Base-by-base conservation (phyloP, 2,797 vertebrate genomes). In the Oreonectes daqikongensis region DNA sequence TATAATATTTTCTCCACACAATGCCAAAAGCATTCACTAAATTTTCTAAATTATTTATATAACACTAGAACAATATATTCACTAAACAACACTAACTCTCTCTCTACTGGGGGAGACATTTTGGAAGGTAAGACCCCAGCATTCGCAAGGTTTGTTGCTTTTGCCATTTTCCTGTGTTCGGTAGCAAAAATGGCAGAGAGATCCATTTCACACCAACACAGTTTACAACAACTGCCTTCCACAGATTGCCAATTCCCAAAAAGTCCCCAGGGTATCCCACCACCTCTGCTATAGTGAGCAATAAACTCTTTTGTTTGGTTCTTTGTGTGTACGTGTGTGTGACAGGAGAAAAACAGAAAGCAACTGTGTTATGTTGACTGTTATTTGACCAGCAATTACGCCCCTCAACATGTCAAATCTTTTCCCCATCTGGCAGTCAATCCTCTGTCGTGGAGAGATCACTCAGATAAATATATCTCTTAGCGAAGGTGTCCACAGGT, bases 141-240 rank as follows among this genome's bases (percentile, higher is more conserved):
- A 22, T 22, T 53, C 50, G 24, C 20, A 24, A 11, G 55, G 4
- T 57, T 57, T 28, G 24, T 17, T 17, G 24, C 5, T 59, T 55
- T 53, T 53, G 67, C 52, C 71, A 71, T 68, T 72, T 78, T 50
- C 42, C 78, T 48, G 67, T n/a, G 22, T 8, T 28, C 18, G 40
- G 50, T 63, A 71, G 52, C 30, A 68, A 24, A 65, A 65, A 46
- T 65, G 57, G 26, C 72, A 70, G 50, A 24, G 35, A 26, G 86
- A 90, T 91, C 87, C 86, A 87, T 91, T 92, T 91, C 88, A 88
- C 84, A 87, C 82, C 32, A 78, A 79, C 76, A 70, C 80, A 87
- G 84, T 90, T 90, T 87, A 89, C 80, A 84, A 83, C 81, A 81
- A 85, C 63, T 32, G 44, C 35, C 50, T 55, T 52, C 22, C 82